A percentile compares a stretch with the other conserved stretches of the same genome.
Evolutionary conservation across 1,140 invertebrate species (phyloP).

Genomic region (Dendroctonus valens): DNA sequence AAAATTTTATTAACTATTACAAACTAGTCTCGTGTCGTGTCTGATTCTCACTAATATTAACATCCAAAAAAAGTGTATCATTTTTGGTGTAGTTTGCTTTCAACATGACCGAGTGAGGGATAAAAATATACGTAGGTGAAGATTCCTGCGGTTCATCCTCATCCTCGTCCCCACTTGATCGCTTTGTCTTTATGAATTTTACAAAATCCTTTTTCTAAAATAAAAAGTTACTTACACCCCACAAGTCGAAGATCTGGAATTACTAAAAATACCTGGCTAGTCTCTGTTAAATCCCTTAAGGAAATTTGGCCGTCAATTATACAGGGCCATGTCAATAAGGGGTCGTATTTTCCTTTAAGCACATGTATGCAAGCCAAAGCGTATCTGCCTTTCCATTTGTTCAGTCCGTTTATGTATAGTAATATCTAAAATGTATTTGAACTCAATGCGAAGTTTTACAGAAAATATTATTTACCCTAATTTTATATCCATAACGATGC

Average conservation of each 20-base stretch:
- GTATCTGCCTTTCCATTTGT: constrained; percentile 70
- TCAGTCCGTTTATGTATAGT: constrained; percentile 66
- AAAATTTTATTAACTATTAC: constrained; percentile 7
- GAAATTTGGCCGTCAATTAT: constrained; percentile 60
- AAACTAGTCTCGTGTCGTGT: constrained; percentile 33
- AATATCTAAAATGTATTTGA: constrained; percentile 55
- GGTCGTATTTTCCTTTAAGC: constrained; percentile 66
- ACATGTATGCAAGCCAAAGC: constrained; percentile 65
- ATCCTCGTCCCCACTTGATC: constrained; percentile 51
- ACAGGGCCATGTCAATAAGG: constrained; percentile 68
- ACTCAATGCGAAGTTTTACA: neutral
- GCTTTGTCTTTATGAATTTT: constrained; percentile 55
- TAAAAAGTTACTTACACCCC: constrained; percentile 1
- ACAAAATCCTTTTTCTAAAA: constrained; percentile 50
- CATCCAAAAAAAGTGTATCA: constrained; percentile 65
- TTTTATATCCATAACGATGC: constrained; percentile 67
- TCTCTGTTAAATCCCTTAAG: constrained; percentile 56
- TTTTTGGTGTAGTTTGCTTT: constrained; percentile 66
- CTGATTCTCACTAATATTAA: constrained; percentile 43
- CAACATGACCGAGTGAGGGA: constrained; percentile 65
- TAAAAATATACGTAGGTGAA: constrained; percentile 68
- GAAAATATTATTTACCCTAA: constrained; percentile 55
- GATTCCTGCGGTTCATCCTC: constrained; percentile 54
- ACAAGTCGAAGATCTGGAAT: too few relatives aligned
- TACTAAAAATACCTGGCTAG: constrained; percentile 33